These are phyloP conservation scores for Drosophila incognita DNA, from an alignment of 2,888 invertebrate genomes.

Conservation along the genomic window DNA sequence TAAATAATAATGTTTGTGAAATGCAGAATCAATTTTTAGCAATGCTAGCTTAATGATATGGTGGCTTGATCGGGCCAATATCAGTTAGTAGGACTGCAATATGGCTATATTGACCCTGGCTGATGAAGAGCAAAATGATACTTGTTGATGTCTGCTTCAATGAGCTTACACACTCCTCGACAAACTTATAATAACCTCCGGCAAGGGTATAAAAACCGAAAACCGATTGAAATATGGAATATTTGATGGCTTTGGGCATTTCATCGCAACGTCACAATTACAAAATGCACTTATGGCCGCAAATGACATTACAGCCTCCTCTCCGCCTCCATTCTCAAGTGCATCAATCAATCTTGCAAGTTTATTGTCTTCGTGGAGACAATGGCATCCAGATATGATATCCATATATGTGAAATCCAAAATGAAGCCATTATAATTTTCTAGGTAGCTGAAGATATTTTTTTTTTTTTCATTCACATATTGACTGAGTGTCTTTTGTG, in stretches of 20 bases:
- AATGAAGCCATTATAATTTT: conserved; percentile 47
- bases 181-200: neutral
- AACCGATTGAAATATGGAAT: conserved; percentile 37
- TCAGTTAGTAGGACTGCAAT: neutral
- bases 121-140: neutral
- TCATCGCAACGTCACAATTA: conserved; percentile 65
- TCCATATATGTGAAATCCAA: conserved; percentile 28
- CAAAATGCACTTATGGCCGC: conserved; percentile 64
- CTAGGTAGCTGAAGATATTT: conserved; percentile 43
- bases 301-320: conserved; percentile 55
- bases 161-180: neutral
- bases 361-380: conserved; percentile 53
- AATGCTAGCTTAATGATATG: neutral
- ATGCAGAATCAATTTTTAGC: neutral
- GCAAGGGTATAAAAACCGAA: neutral
- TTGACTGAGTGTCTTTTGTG: conserved; percentile 28
- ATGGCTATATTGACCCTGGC: neutral
- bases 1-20: neutral
- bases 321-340: conserved; percentile 46
- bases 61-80: neutral
- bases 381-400: conserved; percentile 36
- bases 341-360: conserved; percentile 66
- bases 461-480: conserved; percentile 14
- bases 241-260: conserved; percentile 51
- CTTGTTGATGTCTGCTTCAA: neutral